These are phyloP conservation scores for Zenarchopterus dispar DNA, from an alignment of 2,797 vertebrate species.

Conservation along the genomic window DNA sequence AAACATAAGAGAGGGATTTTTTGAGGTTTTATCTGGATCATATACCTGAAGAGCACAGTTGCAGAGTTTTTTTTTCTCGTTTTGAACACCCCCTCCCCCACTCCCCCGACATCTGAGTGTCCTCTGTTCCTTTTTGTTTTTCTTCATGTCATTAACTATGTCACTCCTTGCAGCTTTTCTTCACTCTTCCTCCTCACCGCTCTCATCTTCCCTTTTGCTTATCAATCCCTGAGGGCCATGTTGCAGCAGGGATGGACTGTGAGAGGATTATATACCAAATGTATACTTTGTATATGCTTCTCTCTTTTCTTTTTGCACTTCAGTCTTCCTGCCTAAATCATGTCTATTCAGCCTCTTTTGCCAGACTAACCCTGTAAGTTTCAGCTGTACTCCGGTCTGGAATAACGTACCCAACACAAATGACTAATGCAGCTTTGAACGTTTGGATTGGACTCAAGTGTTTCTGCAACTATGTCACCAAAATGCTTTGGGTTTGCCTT, in stretches of 20 bases:
- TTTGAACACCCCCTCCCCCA: slow-evolving; percentile 31
- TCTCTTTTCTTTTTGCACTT: slow-evolving; percentile 11
- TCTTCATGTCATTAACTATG: slow-evolving; percentile 53
- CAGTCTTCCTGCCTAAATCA: slow-evolving; percentile 13
- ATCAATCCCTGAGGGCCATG: slow-evolving; percentile 71
- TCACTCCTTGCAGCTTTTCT: slow-evolving; percentile 20
- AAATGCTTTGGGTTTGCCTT: too few relatives aligned
- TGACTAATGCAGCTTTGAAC: too few relatives aligned
- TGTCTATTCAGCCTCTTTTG: slow-evolving; percentile 18
- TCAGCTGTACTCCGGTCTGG: slow-evolving; percentile 12
- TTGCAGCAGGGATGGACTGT: slow-evolving; percentile 67
- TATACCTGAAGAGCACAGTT: slow-evolving; percentile 38
- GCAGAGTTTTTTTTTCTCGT: slow-evolving; percentile 9
- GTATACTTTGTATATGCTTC: slow-evolving; percentile 29
- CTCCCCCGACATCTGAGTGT: slow-evolving; percentile 25
- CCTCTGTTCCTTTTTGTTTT: slow-evolving; percentile 28
- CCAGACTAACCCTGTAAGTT: slow-evolving; percentile 44
- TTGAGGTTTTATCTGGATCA: slow-evolving; percentile 22
- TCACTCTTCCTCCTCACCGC: slow-evolving; percentile 1
- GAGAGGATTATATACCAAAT: slow-evolving; percentile 53
- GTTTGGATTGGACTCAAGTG: too few relatives aligned
- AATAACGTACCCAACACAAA: not conserved
- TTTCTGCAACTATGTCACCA: too few relatives aligned
- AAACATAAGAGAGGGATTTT: slow-evolving; percentile 24
- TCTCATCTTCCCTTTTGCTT: slow-evolving; percentile 43